Percentiles rank a stretch among this genome's conserved stretches.
Conservation (phyloP, 2,113 vertebrate genomes). For the Caranx ignobilis region DNA sequence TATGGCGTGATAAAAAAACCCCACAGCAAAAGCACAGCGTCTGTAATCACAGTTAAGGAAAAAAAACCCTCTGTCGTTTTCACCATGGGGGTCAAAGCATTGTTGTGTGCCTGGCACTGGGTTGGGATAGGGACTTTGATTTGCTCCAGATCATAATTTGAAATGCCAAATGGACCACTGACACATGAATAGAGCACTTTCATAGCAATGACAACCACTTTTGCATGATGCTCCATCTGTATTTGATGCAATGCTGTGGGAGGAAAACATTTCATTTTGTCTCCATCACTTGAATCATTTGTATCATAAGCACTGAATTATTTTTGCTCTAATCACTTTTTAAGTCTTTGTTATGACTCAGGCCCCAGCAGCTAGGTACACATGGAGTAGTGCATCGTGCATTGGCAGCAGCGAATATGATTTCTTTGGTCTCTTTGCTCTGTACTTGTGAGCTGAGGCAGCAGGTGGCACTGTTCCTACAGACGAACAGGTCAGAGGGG, state of each 20-base stretch:
- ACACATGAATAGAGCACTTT: neutral
- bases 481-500: conserved; percentile 40
- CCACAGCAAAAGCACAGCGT: conserved; percentile 46
- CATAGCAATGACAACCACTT: neutral
- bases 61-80: conserved; percentile 22
- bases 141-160: conserved; percentile 36
- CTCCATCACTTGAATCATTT: too few species aligned
- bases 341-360: neutral
- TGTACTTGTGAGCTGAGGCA: conserved; percentile 49
- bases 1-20: conserved; percentile 22
- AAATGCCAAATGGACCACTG: conserved; percentile 1
- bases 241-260: neutral
- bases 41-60: conserved; percentile 55
- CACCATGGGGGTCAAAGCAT: conserved; percentile 28
- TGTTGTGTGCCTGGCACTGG: conserved; percentile 39
- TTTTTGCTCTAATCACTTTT: neutral
- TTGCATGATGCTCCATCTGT: neutral
- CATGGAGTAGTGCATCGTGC: neutral
- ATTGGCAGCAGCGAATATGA: neutral
- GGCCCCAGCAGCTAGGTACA: neutral
- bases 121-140: conserved; percentile 28
- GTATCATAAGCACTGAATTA: neutral
- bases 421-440: neutral
- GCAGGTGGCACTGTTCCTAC: conserved; percentile 80
- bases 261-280: neutral